phyloP scores from a whole-genome alignment of 2,113 vertebrate species.

The Calyptommatus sinebrachiatus region DNA sequence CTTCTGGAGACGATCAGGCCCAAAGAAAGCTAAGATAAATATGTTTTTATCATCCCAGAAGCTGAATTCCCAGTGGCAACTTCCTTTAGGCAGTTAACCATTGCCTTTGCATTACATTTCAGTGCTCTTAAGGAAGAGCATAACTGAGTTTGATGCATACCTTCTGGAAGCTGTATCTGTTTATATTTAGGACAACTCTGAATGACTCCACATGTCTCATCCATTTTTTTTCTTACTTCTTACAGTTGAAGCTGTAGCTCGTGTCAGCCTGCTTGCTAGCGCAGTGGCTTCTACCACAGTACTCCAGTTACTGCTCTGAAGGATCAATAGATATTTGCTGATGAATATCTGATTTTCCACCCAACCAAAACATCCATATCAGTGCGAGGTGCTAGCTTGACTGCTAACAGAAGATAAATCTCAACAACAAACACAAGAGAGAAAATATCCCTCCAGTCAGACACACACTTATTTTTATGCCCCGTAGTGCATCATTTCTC shows the following conservation, averaged over 20 bases:
- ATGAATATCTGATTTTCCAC: conserved; percentile 65
- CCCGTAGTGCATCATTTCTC: background rate
- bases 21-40: too few relatives aligned
- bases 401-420: fast-evolving
- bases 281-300: fast-evolving
- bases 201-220: fast-evolving
- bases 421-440: background rate
- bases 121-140: fast-evolving
- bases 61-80: too few relatives aligned
- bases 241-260: conserved; percentile 18
- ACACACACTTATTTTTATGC: background rate
- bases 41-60: too few relatives aligned
- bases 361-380: background rate
- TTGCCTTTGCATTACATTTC: too few relatives aligned
- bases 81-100: too few relatives aligned
- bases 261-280: background rate
- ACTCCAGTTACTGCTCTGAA: background rate
- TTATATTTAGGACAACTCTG: conserved; percentile 18
- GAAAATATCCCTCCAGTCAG: background rate
- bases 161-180: background rate
- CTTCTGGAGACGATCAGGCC: too few relatives aligned
- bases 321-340: conserved; percentile 51
- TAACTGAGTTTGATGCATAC: fast-evolving
- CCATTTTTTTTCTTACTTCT: fast-evolving
- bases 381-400: background rate